Evolutionary conservation across 35 echinoderm and acorn worm genomes (phyloP), one percentile per base, ranked within the genome.

Genomic region (Stichopus chloronotus): DNA sequence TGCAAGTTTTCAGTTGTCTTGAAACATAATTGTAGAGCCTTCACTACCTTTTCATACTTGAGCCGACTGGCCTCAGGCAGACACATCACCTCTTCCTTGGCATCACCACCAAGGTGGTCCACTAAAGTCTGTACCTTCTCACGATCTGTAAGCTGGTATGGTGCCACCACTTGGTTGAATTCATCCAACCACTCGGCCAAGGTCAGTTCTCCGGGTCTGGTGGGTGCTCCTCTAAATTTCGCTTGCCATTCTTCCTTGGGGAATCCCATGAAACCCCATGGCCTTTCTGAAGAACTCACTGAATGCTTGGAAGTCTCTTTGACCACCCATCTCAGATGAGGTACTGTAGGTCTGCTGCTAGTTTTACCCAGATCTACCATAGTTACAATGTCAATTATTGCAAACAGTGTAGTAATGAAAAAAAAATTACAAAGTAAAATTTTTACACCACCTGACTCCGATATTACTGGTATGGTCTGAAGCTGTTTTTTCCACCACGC

Each of bases 51-150:
- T 2, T 6, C 23, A 22, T 52, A 56, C 20, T 81, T 22, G 25
- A 57, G 6, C 7, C 77, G 53, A 4, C 54, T 52, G 0, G 8
- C 19, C 17, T 52, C 57, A 3, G 76, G 52, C 0, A 78, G 25
- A 24, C 90, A 83, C 72, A 56, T 54, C 5, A 92, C 60, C 25
- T 92, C 90, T n/a, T 92, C 90, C 0, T 81, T 78, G 7, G 74
- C 90, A 21, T 71, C 23, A 24, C 90, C 90, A 1, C 9, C 56
- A 6, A 79, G 43, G 57, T 91, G 90, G 43, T 74, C 71, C 0
- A 78, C 11, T 11, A 91, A 19, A 3, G 24, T n/a, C 20, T 78
- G 16, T 6, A 22, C 74, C 55, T 91, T 91, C 17, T 91, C 72
- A 2, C 11, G 80, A 2, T 76, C 90, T 1, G 21, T 4, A 12